Percentiles rank a stretch among this genome's conserved stretches.
Conservation (phyloP, 2,113 vertebrate genomes). For the Limanda limanda region DNA sequence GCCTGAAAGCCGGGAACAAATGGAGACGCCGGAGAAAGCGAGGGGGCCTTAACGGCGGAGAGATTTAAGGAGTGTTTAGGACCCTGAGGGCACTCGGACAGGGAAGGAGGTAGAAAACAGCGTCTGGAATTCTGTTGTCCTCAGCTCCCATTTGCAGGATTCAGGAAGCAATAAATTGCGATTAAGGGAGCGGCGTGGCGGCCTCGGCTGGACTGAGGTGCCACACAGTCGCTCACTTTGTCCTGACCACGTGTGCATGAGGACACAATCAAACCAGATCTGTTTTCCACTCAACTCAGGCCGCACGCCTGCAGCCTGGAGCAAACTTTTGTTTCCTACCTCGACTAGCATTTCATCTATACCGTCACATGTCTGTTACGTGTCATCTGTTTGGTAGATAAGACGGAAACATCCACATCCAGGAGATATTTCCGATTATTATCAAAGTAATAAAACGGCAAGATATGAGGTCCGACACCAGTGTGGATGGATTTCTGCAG, state of each 20-base stretch:
- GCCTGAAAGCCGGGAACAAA: slow-evolving; percentile 62
- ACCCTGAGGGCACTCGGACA: slow-evolving; percentile 31
- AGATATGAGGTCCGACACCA: too few relatives aligned
- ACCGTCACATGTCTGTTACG: too few relatives aligned
- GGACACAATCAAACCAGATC: slow-evolving; percentile 41
- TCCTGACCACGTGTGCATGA: slow-evolving; percentile 52
- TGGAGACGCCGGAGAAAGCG: slow-evolving; percentile 23
- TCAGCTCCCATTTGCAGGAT: slow-evolving; percentile 62
- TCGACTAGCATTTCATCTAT: too few relatives aligned
- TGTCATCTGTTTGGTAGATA: too few relatives aligned
- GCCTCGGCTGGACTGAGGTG: slow-evolving; percentile 65
- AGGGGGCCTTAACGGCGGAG: slow-evolving; percentile 36
- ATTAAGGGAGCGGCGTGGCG: slow-evolving; percentile 70
- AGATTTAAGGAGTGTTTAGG: slow-evolving; percentile 69
- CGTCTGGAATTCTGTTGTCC: slow-evolving; percentile 75
- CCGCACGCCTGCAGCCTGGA: background rate
- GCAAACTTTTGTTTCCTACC: background rate
- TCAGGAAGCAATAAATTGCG: slow-evolving; percentile 83
- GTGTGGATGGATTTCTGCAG: too few relatives aligned
- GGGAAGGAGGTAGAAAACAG: slow-evolving; percentile 56
- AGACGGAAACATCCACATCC: too few relatives aligned
- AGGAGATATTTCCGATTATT: too few relatives aligned
- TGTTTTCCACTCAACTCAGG: background rate
- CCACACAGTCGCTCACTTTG: slow-evolving; percentile 71
- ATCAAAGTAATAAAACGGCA: too few relatives aligned